Conservation (phyloP, 2,113 vertebrate genomes). For the Chionis minor region DNA sequence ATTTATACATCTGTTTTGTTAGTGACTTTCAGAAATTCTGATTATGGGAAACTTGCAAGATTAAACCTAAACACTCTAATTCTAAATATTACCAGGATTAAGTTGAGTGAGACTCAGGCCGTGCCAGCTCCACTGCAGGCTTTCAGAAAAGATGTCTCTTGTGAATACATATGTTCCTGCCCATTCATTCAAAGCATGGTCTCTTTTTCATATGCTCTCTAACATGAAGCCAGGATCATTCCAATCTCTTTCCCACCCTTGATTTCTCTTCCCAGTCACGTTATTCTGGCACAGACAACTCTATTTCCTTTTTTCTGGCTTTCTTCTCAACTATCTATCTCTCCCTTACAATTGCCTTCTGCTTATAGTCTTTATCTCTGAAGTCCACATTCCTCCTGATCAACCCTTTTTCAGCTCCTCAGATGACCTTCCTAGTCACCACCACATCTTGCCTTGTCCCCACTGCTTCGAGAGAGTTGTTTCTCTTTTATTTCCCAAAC, state of each 20-base stretch:
- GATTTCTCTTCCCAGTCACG: neutral
- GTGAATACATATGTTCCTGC: neutral
- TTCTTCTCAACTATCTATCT: neutral
- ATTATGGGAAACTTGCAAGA: neutral
- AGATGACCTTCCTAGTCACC: neutral
- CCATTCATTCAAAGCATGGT: neutral
- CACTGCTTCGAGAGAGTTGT: neutral
- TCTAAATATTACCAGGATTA: neutral
- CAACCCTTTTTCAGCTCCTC: neutral
- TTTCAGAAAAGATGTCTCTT: neutral
- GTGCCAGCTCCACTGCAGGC: neutral
- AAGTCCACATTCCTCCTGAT: neutral
- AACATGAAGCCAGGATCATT: neutral
- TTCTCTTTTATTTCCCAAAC: neutral
- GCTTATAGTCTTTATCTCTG: neutral
- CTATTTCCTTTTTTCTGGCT: neutral
- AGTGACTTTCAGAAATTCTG: neutral
- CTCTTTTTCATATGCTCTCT: neutral
- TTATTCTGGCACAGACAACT: neutral
- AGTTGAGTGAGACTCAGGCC: neutral
- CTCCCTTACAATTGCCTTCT: neutral
- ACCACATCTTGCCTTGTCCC: neutral
- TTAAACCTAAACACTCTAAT: neutral
- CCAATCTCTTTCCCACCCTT: neutral
- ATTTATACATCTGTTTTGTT: neutral